Percentiles rank a stretch among this genome's conserved stretches.
These are phyloP conservation scores for Lasaia peninsularis DNA, from an alignment of 1,140 invertebrate genomes.

Conservation along the genomic window DNA sequence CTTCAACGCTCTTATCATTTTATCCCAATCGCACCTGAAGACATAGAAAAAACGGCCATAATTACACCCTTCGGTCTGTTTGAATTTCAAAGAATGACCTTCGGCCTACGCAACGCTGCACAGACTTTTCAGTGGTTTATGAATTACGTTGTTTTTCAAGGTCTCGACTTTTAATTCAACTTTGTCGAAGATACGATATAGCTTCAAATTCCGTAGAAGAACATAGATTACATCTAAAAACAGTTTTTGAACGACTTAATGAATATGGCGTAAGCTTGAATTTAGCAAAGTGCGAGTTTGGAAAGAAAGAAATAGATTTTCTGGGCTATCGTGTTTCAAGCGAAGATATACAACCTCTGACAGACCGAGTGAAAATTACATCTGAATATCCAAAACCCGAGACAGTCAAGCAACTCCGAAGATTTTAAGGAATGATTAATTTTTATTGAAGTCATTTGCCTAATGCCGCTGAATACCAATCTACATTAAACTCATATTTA, in stretches of 20 bases:
- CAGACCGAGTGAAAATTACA: conserved; percentile 2
- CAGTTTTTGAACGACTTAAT: conserved; percentile 9
- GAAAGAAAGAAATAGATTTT: conserved; percentile 2
- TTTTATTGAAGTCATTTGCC: conserved; percentile 12
- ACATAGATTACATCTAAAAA: conserved; percentile 9
- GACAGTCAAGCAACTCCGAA: background rate
- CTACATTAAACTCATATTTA: conserved; percentile 12
- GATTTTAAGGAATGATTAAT: conserved; percentile 14
- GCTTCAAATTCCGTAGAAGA: background rate
- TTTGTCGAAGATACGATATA: background rate
- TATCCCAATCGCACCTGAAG: no score
- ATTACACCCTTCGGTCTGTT: no score
- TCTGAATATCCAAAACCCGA: conserved; percentile 12
- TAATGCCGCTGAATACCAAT: background rate
- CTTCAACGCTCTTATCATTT: no score
- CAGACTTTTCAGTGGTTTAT: no score
- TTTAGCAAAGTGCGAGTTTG: conserved; percentile 15
- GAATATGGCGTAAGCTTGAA: conserved; percentile 16
- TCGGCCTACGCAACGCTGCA: conserved; percentile 1
- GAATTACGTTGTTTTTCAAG: background rate
- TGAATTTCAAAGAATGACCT: conserved; percentile 6
- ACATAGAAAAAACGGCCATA: no score
- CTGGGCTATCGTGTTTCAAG: conserved; percentile 10
- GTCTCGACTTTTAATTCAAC: background rate
- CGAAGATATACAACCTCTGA: background rate